A percentile compares a stretch with the other conserved stretches of the same genome.
Conservation (phyloP, 1,140 invertebrate genomes). For the Hermetia illucens region DNA sequence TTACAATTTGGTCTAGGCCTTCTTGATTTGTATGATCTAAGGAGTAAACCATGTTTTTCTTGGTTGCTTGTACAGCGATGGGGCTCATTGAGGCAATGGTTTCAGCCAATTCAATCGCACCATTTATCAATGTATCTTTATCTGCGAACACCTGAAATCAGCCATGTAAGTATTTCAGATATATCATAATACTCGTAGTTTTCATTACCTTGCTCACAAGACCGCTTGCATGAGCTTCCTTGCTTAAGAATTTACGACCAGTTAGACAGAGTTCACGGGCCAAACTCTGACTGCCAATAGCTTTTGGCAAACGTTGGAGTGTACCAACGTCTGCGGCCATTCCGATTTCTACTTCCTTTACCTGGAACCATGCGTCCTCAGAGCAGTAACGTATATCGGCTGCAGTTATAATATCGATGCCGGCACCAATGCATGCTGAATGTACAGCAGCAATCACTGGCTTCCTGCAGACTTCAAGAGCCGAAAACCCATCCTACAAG, state of each 20-base stretch:
- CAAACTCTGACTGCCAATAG: slow-evolving; percentile 77
- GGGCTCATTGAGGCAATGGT: slow-evolving; percentile 84
- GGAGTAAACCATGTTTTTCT: slow-evolving; percentile 70
- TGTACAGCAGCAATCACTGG: slow-evolving; percentile 84
- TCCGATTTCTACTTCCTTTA: slow-evolving; percentile 77
- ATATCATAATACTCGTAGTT: slow-evolving; percentile 32
- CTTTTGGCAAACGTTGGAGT: slow-evolving; percentile 85
- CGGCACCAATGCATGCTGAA: slow-evolving; percentile 80
- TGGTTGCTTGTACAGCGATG: slow-evolving; percentile 83
- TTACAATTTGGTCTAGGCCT: slow-evolving; percentile 77
- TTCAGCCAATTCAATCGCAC: slow-evolving; percentile 57
- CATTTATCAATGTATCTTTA: slow-evolving; percentile 40
- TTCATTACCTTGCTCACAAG: slow-evolving; percentile 62
- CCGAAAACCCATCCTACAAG: too few relatives aligned
- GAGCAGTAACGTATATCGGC: slow-evolving; percentile 88
- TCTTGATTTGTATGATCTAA: slow-evolving; percentile 75
- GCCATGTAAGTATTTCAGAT: background rate
- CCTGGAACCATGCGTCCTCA: slow-evolving; percentile 81
- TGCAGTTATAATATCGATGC: slow-evolving; percentile 71
- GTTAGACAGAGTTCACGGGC: slow-evolving; percentile 79
- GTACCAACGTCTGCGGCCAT: slow-evolving; percentile 91
- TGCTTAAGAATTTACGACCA: slow-evolving; percentile 60
- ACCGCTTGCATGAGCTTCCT: slow-evolving; percentile 64
- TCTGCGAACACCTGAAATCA: slow-evolving; percentile 12
- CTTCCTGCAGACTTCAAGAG: slow-evolving; percentile 67